These are phyloP conservation scores for Catharus minimus DNA, from an alignment of 2,113 vertebrate genomes.

Conservation along the genomic window DNA sequence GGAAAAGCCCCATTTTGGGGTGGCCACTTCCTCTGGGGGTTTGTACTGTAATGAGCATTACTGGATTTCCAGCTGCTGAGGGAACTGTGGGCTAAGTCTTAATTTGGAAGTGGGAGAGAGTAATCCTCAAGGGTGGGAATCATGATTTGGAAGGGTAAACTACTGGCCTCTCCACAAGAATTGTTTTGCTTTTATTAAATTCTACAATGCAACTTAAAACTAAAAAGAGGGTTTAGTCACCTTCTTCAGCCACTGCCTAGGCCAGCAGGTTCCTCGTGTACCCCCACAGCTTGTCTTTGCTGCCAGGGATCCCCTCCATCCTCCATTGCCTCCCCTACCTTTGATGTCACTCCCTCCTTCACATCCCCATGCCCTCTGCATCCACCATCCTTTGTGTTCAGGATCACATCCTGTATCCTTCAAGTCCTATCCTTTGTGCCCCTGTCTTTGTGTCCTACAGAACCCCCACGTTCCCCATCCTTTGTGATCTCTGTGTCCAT, in stretches of 20 bases:
- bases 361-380: neutral
- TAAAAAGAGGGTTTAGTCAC: neutral
- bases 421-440: neutral
- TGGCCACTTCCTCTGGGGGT: fast-evolving
- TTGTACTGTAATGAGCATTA: neutral
- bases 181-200: neutral
- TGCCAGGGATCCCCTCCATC: neutral
- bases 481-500: neutral
- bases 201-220: neutral
- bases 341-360: neutral
- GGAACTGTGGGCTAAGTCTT: fast-evolving
- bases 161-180: fast-evolving
- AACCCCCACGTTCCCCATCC: neutral
- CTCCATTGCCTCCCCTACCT: neutral
- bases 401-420: neutral
- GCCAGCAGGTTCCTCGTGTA: fast-evolving
- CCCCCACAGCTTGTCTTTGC: neutral
- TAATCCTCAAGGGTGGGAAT: neutral
- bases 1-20: neutral
- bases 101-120: neutral
- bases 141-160: neutral
- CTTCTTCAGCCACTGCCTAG: neutral
- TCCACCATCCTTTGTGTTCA: too few species aligned
- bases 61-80: fast-evolving
- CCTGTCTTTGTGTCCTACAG: neutral